Evolutionary conservation across 2,888 invertebrate species (phyloP), one percentile per base, ranked within the genome.

Genomic region (Apocheima hispidaria): DNA sequence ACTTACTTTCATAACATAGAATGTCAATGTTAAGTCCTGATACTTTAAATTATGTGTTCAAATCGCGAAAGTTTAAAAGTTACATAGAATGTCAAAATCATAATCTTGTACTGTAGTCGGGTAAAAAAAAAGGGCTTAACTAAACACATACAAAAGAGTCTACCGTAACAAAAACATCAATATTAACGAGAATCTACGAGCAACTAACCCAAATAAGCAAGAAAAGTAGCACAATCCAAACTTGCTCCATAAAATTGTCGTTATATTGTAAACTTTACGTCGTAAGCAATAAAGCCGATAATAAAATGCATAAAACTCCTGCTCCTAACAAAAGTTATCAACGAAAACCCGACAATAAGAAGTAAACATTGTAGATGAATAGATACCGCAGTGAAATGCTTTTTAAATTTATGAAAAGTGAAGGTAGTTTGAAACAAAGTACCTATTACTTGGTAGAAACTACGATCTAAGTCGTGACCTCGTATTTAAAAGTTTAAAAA

Each of bases 281-380:
- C 7, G n/a, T 43, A 36, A 60, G 49, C 43, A 44, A 28, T 54
- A 54, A 54, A 60, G 43, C 38, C 33, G n/a, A 36, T 30, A 50
- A 44, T 54, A 54, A 50, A 50, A 54, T 49, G 36, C 36, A 36
- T 12, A 36, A 44, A 16, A 43, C 43, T 43, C 36, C 43, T 40
- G 58, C 12, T 38, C 14, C 33, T 33, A 9, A 18, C 26, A 41
- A 49, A 51, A 60, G 35, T 49, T 41, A 46, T 21, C 20, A 16
- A 26, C 41, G 46, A 48, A 33, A 59, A 18, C 10, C 9, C 18
- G 40, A 51, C 38, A 30, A 12, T 14, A 50, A 35, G 33, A 43
- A 21, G 38, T 60, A 50, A n/a, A 54, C 41, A 54, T 54, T 54
- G 60, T 53, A 53, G 49, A 43, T 49, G 10, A 48, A 53, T 52